Base-by-base conservation (phyloP, 2,113 vertebrate species). In the Himantopus leucocephalus region DNA sequence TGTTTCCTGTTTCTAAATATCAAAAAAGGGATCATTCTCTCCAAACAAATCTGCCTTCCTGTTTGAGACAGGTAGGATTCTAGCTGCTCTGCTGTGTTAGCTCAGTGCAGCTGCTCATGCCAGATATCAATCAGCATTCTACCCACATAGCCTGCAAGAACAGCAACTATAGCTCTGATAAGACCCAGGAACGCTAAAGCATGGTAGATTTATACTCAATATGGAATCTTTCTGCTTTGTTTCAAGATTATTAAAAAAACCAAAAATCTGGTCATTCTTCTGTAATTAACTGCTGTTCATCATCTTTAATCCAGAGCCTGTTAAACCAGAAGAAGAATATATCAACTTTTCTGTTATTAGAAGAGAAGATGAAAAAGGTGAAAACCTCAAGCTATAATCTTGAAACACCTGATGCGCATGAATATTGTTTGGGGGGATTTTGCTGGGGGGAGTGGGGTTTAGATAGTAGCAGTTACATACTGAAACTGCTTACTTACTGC, bases 321-420 rank as follows among this genome's bases (percentile, higher is more conserved):
- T 79, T 62, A 62, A 59, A 41, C 34, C 71, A 52, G 88, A 96
- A 67, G 64, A 97, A 52, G 91, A 96, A 10, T 98, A 98, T 2
- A 12, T 90, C 64, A 94, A 80, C 48, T 78, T 97, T 22, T 6
- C 73, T 26, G 10, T 77, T 76, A 30, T 47, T 47, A 82, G 64
- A 88, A 84, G 88, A 66, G 67, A 93, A 89, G 37, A 92, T n/a
- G 92, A 81, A 88, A 81, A 90, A 92, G 97, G 97, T 97, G n/a
- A 97, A 66, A 76, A 72, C 5, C 19, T 79, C 14, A 71, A 21
- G 27, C 83, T 83, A 1, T 53, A 73, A 32, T 16, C 60, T 0
- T 29, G 30, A 14, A 76, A 45, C 22, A 80, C 32, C 24, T 76
- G 37, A 70, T 53, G 45, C 1, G 11, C 55, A 68, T 9, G 60